phyloP scores from a whole-genome alignment of 2,888 invertebrate species.

The Lepidochrysops patricia region DNA sequence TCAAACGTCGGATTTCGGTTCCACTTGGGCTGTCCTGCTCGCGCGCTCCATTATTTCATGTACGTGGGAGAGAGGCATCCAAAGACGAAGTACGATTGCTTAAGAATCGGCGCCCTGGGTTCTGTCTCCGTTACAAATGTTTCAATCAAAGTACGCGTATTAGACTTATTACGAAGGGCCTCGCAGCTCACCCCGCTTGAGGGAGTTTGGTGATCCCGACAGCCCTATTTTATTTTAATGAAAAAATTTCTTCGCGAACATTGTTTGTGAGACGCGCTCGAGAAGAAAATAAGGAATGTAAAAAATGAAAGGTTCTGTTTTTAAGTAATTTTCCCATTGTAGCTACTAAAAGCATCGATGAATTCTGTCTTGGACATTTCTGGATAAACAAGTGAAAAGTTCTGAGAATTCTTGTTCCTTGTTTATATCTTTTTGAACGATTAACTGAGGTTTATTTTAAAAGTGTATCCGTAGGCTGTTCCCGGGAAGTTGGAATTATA shows the following conservation, averaged over 20 bases:
- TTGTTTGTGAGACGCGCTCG: constrained; percentile 48
- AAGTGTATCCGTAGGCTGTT: constrained; percentile 1
- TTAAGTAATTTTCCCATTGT: constrained; percentile 33
- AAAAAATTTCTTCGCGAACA: constrained; percentile 44
- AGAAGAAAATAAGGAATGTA: constrained; percentile 59
- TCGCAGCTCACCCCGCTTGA: constrained; percentile 13
- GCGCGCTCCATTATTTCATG: too few relatives aligned
- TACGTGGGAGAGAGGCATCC: too few relatives aligned
- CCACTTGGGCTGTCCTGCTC: too few relatives aligned
- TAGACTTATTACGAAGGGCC: constrained; percentile 19
- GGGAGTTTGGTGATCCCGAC: constrained; percentile 35
- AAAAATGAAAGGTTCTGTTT: constrained; percentile 45
- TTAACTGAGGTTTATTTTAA: constrained; percentile 8
- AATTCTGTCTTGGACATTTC: background rate
- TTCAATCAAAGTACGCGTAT: constrained; percentile 37
- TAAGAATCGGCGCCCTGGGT: too few relatives aligned
- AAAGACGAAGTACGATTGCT: too few relatives aligned
- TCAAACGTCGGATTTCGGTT: too few relatives aligned
- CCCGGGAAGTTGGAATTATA: constrained; percentile 20
- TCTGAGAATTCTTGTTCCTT: background rate
- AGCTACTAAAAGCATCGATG: constrained; percentile 33
- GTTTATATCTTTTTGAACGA: background rate
- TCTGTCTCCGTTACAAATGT: constrained; percentile 37
- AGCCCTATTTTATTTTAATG: constrained; percentile 45
- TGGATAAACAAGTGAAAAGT: constrained; percentile 26